Evolutionary conservation across 2,113 vertebrate genomes (phyloP).

Genomic region (Phoenicopterus ruber): DNA sequence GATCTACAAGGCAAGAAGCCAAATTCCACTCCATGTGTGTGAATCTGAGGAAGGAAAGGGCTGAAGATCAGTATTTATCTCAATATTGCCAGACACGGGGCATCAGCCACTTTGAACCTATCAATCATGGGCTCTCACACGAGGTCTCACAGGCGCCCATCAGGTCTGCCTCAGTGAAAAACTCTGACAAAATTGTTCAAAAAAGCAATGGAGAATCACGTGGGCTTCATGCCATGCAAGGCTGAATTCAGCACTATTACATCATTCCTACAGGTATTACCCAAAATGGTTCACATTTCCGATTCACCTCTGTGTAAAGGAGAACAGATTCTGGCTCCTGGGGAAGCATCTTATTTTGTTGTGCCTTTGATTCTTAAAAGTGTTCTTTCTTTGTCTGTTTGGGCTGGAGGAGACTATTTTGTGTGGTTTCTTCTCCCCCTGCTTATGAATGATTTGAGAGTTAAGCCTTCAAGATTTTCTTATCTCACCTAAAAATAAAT

Average conservation of each 20-base stretch:
- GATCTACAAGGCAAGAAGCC: neutral
- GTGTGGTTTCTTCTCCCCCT: neutral
- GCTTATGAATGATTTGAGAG: neutral
- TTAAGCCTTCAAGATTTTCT: neutral
- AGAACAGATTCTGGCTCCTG: neutral
- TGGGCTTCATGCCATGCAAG: neutral
- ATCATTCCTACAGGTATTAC: neutral
- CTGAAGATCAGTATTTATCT: neutral
- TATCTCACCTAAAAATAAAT: neutral
- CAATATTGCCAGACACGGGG: neutral
- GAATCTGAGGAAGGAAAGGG: neutral
- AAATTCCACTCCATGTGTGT: neutral
- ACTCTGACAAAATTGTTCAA: neutral
- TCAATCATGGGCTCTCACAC: neutral
- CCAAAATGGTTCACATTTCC: neutral
- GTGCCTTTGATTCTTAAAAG: neutral
- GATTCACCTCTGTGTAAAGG: neutral
- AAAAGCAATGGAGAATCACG: fast-evolving
- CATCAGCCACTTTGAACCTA: neutral
- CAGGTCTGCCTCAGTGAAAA: neutral
- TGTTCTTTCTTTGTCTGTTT: neutral
- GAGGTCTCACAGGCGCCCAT: neutral
- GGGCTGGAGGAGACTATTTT: neutral
- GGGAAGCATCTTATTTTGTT: neutral
- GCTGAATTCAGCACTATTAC: neutral